Evolutionary conservation across 2,888 invertebrate genomes (phyloP), one percentile per base, ranked within the genome.

Genomic region (Anthophora plumipes): DNA sequence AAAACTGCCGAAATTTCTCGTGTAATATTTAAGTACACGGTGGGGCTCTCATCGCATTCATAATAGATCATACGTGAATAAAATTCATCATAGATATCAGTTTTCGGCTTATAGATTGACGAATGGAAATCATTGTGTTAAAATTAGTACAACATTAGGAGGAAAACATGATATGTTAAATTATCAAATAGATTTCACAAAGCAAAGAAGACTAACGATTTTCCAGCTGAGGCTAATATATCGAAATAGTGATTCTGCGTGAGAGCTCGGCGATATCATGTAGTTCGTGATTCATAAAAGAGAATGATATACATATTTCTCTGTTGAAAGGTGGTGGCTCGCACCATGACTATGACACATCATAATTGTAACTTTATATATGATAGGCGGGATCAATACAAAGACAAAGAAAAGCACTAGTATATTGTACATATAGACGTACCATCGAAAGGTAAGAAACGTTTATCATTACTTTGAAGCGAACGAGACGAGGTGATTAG

Each of bases 381-480:
- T 90, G 89, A 90, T 92, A 92, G 90, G 90, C 85, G 92, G 92
- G 91, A 92, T 92, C 92, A 92, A 92, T 91, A 87, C 69, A 79
- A 79, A 79, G 59, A 76, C 64, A 79, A 71, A 77, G n/a, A 76
- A 67, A 77, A 50, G 66, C 70, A 66, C 82, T 90, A 90, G 88
- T 77, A 87, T 90, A 90, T 88, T 92, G 91, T 92, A 92, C 88
- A 92, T 92, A 91, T 88, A 88, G 83, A 76, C 71, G 72, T 78
- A 77, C n/a, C 63, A 68, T 73, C 73, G 79, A 77, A 59, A 48
- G 22, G 60, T 78, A 78, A 71, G 43, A 55, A 60, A 55, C 59
- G 66, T 80, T 80, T 80, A 76, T 84, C 68, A 78, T 80, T 78
- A 80, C 71, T 70, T 64, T 80, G 66, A 55, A 59, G 76, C 50